Base-by-base conservation (phyloP, 2,797 vertebrate genomes). In the Pterois miles region DNA sequence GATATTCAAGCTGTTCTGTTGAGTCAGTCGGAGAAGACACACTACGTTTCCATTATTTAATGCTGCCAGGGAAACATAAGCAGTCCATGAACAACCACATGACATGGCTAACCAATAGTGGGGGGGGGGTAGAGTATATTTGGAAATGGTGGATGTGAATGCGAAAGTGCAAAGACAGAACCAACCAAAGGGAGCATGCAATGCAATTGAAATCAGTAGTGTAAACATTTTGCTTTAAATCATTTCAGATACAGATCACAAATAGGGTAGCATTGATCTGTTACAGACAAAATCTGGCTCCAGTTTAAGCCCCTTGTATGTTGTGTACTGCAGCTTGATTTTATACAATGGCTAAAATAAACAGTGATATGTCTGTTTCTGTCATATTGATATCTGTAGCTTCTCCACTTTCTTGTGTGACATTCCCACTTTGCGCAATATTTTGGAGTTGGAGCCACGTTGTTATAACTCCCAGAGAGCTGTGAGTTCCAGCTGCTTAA, bases 401-500 rank as follows among this genome's bases (percentile, higher is more conserved):
- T 16, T 50, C 6, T 75, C 20, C 25, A 6, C 48, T 54, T 74
- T 22, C 11, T 27, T 31, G 56, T 80, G 59, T 7, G 6, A 69
- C 48, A 50, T 82, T 74, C 33, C 60, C 3, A 12, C 38, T 82
- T 86, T 90, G 59, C 69, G 43, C 71, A 84, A 82, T 10, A 69
- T 56, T 62, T 27, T 25, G 38, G 34, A 83, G 57, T 60, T 81
- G 74, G 65, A 82, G 60, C 74, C 66, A 68, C 23, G 5, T 81
- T 74, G 59, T 82, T 84, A 27, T 14, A 66, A 85, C 29, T 81
- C n/a, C 66, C 73, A 65, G 64, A 76, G 65, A 66, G 46, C 65
- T 34, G 34, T 74, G 36, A 63, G 57, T 12, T 87, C 78, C 78
- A 86, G 86, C 82, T 86, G 85, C 68, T 81, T 13, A 53, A 56